Evolutionary conservation across 1,140 invertebrate genomes (phyloP).

Genomic region (Danaus melanippus): DNA sequence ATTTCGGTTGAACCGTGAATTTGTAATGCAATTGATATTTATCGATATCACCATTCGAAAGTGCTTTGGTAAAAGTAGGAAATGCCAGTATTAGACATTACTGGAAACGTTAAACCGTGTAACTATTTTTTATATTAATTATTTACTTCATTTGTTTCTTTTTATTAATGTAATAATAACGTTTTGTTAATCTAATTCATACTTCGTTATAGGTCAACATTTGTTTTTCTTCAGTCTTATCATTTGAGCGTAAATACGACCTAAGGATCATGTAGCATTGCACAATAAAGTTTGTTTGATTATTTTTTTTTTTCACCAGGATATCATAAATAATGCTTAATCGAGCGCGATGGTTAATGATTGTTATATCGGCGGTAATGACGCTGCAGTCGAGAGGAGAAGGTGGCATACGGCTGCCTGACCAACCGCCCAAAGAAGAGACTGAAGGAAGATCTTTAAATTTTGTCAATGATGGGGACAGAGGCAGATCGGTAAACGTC

Average conservation of each 20-base stretch:
- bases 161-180: too few relatives aligned
- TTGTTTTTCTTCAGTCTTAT: too few relatives aligned
- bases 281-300: too few relatives aligned
- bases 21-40: too few relatives aligned
- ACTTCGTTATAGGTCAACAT: too few relatives aligned
- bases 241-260: too few relatives aligned
- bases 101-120: too few relatives aligned
- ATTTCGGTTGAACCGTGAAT: too few relatives aligned
- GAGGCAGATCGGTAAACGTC: conserved; percentile 46
- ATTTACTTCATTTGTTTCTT: too few relatives aligned
- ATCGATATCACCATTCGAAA: conserved; percentile 12
- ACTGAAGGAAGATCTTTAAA: conserved; percentile 45
- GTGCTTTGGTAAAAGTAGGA: conserved; percentile 27
- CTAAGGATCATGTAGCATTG: too few relatives aligned
- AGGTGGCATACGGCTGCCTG: conserved; percentile 72
- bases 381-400: conserved; percentile 70
- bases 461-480: conserved; percentile 36
- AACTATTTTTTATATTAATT: too few relatives aligned
- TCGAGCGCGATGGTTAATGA: conserved; percentile 63
- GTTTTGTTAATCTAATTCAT: too few relatives aligned
- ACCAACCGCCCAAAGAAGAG: conserved; percentile 68
- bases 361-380: conserved; percentile 56
- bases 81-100: conserved; percentile 11
- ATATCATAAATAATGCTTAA: conserved; percentile 33
- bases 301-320: conserved; percentile 20